Conservation (phyloP, 1,140 invertebrate species). For the Caenorhabditis inopinata region DNA sequence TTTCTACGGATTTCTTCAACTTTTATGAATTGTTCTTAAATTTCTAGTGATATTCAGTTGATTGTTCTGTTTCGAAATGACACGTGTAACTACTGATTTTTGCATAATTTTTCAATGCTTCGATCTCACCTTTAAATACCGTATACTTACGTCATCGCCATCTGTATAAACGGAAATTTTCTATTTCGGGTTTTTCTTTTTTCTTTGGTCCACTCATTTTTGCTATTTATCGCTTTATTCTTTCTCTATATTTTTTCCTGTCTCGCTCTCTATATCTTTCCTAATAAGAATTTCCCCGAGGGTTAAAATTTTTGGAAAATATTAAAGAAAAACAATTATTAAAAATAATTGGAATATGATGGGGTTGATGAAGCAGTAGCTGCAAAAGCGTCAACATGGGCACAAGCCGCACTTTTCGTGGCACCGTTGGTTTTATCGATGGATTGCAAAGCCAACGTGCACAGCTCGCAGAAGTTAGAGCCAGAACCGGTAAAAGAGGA, state of each 20-base stretch:
- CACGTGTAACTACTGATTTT: too few species aligned
- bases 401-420: neutral
- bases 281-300: neutral
- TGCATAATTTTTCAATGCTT: too few species aligned
- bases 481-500: too few species aligned
- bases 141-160: too few species aligned
- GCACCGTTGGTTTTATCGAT: neutral
- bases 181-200: neutral
- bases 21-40: too few species aligned
- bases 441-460: neutral
- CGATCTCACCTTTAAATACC: too few species aligned
- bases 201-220: neutral
- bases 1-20: neutral
- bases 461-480: neutral
- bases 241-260: neutral
- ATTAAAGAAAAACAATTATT: too few species aligned
- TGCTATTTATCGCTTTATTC: conserved; percentile 6
- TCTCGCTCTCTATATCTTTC: neutral
- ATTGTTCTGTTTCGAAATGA: too few species aligned
- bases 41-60: too few species aligned
- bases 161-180: too few species aligned
- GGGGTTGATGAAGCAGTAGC: neutral
- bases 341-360: too few species aligned
- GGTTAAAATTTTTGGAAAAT: too few species aligned
- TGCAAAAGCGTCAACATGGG: neutral